Evolutionary conservation across 2,888 invertebrate genomes (phyloP), one percentile per base, ranked within the genome.

Genomic region (Diaprepes abbreviatus): DNA sequence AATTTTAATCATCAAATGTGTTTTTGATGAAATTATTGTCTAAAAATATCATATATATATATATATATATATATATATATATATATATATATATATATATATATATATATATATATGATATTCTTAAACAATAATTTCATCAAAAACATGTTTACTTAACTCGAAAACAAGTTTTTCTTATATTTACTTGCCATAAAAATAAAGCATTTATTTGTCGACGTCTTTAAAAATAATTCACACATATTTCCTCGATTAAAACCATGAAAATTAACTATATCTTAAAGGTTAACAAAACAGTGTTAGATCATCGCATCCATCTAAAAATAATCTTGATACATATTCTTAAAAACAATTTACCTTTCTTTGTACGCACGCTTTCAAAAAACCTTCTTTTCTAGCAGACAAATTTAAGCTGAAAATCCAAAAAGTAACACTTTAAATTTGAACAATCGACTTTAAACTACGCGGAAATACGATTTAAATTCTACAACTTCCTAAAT

Each of bases 301-400:
- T 63, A 63, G 63, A 63, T 63, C 63, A 63, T 40, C 63, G 17
- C 3, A 4, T 50, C 9, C 48, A 50, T 24, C 48, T 50, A 50
- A 50, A 50, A 50, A 50, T 50, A 50, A 3, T 28, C 16, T 16
- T 6, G 21, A 28, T 14, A n/a, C n/a, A n/a, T n/a, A 50, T 50
- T 50, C 28, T 50, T 16, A 50, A 50, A 50, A 50, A 50, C 28
- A 12, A 12, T 24, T 45, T 33, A 59, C 59, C 59, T 50, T 21
- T 50, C 24, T 12, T 50, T 50, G 16, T 10, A 24, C 21, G 5
- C 35, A 35, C 35, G n/a, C 2, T n/a, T 35, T 35, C 9, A 10
- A n/a, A 35, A 35, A 24, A 24, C 24, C 24, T 24, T 24, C 24
- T 24, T 4, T 4, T 24, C 24, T 24, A 24, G 3, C 5, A 24